phyloP scores from a whole-genome alignment of 2,797 vertebrate genomes.

The Mus spretus region DNA sequence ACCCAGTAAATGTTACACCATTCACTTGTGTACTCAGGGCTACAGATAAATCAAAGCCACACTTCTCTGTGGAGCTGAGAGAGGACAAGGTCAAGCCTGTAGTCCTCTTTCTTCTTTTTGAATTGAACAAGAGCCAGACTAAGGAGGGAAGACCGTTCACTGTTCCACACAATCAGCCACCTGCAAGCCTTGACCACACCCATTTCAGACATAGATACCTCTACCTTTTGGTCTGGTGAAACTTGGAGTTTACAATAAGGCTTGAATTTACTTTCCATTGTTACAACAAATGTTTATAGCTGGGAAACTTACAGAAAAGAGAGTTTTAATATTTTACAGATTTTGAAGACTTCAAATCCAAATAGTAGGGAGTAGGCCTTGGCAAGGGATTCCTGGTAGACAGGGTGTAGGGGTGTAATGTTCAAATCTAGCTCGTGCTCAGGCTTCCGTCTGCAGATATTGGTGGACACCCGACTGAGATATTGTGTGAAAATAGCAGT shows the following conservation, averaged over 20 bases:
- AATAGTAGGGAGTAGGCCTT: not conserved
- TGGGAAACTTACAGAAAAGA: not conserved
- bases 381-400: not conserved
- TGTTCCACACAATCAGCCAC: not conserved
- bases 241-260: not conserved
- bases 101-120: not conserved
- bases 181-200: not conserved
- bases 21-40: rapidly evolving
- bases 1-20: not conserved
- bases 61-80: not conserved
- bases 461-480: not conserved
- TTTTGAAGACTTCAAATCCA: not conserved
- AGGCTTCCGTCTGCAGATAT: not conserved
- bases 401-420: no score
- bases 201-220: not conserved
- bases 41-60: rapidly evolving
- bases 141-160: not conserved
- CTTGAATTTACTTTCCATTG: not conserved
- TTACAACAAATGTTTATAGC: not conserved
- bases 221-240: not conserved
- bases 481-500: not conserved
- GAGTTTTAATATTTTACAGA: not conserved
- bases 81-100: not conserved
- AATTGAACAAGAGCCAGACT: not conserved
- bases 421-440: not conserved